Percentiles rank a stretch among this genome's conserved stretches.
Conservation (phyloP, 2,888 invertebrate genomes). For the Melikaiella ostensackeni region DNA sequence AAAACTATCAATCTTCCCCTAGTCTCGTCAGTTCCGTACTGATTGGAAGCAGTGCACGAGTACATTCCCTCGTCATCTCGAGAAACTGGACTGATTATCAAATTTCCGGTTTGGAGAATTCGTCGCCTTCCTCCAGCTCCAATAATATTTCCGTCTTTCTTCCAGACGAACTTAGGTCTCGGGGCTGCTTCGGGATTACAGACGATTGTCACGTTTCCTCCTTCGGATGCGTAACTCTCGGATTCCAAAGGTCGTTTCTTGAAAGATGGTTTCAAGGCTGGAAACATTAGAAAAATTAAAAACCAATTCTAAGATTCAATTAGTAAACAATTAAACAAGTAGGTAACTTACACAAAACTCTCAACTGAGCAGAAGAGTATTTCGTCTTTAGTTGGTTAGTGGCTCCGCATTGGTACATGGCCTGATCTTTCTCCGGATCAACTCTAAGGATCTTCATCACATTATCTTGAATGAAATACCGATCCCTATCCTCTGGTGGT, state of each 20-base stretch:
- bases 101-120: conserved; percentile 91
- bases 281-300: conserved; percentile 50
- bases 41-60: conserved; percentile 90
- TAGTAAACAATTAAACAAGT: too few relatives aligned
- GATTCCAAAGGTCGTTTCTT: conserved; percentile 92
- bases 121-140: conserved; percentile 88
- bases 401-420: conserved; percentile 97
- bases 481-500: conserved; percentile 84
- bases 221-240: conserved; percentile 94
- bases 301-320: too few relatives aligned
- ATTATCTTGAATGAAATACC: conserved; percentile 92
- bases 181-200: conserved; percentile 98
- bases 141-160: conserved; percentile 89
- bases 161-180: conserved; percentile 92
- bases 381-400: conserved; percentile 90
- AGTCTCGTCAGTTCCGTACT: conserved; percentile 92
- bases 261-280: conserved; percentile 89
- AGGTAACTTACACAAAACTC: conserved; percentile 86
- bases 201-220: conserved; percentile 92
- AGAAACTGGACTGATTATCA: conserved; percentile 90
- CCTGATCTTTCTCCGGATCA: conserved; percentile 89
- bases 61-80: conserved; percentile 93
- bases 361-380: conserved; percentile 92
- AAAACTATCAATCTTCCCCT: conserved; percentile 90
- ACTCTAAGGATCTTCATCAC: conserved; percentile 87